phyloP scores from a whole-genome alignment of 2,888 invertebrate genomes.

The Lycocerus yunnanus region DNA sequence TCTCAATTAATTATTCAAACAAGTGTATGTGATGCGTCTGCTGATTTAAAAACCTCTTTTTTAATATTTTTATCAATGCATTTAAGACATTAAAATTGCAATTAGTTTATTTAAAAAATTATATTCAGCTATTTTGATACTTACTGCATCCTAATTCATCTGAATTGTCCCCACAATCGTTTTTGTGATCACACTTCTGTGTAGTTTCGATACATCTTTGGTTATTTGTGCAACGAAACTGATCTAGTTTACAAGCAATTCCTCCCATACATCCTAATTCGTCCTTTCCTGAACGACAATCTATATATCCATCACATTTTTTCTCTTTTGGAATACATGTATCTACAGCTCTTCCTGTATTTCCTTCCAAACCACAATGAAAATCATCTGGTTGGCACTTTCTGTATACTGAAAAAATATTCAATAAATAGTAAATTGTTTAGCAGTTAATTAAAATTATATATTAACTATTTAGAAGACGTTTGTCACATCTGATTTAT shows the following conservation, averaged over 20 bases:
- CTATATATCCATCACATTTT: slow-evolving; percentile 87
- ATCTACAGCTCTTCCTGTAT: slow-evolving; percentile 64
- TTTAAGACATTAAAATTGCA: no score
- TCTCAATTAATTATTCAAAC: no score
- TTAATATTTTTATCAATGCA: no score
- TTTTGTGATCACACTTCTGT: slow-evolving; percentile 84
- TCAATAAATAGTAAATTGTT: neutral
- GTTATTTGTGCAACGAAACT: slow-evolving; percentile 83
- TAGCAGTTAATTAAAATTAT: neutral
- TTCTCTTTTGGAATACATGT: slow-evolving; percentile 88
- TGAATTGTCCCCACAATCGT: slow-evolving; percentile 89
- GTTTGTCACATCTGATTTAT: no score
- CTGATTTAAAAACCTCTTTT: no score
- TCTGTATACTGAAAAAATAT: slow-evolving; percentile 71
- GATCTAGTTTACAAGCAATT: slow-evolving; percentile 76
- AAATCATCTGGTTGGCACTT: slow-evolving; percentile 88
- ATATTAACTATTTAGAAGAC: no score
- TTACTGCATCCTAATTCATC: slow-evolving; percentile 90
- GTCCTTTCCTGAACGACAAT: slow-evolving; percentile 84
- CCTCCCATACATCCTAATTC: slow-evolving; percentile 74
- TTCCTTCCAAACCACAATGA: slow-evolving; percentile 75
- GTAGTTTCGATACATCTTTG: slow-evolving; percentile 78
- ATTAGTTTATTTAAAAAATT: neutral
- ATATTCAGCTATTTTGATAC: slow-evolving; percentile 48
- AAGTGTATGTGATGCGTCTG: no score